Evolutionary conservation across 2,888 invertebrate species (phyloP).

Genomic region (Selenia dentaria): DNA sequence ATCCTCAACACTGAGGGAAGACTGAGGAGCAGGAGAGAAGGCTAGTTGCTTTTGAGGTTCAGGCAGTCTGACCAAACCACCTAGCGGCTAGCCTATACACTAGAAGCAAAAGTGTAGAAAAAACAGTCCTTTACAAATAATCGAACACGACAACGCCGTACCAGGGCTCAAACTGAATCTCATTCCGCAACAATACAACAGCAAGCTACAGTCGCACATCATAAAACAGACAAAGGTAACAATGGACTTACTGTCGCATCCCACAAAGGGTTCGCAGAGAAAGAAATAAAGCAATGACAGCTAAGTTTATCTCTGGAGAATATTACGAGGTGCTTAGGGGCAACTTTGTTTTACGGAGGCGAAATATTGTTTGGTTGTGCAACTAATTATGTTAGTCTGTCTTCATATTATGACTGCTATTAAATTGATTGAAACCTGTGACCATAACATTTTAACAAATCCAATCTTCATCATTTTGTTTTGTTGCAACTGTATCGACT

Average conservation of each 20-base stretch:
- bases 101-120: too few species aligned
- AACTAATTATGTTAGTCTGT: background rate
- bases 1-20: too few species aligned
- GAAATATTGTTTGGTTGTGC: constrained; percentile 5
- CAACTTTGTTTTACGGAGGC: constrained; percentile 27
- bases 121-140: too few species aligned
- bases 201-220: constrained; percentile 52
- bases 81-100: too few species aligned
- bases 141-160: constrained; percentile 11
- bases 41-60: too few species aligned
- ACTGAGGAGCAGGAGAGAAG: too few species aligned
- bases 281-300: constrained; percentile 30
- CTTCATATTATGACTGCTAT: too few species aligned
- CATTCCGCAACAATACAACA: constrained; percentile 38
- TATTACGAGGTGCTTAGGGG: constrained; percentile 28
- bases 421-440: too few species aligned
- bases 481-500: too few species aligned
- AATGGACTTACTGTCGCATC: constrained; percentile 41
- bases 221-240: constrained; percentile 63
- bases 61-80: too few species aligned
- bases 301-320: constrained; percentile 29
- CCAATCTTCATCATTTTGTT: too few species aligned
- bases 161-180: constrained; percentile 22
- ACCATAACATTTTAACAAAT: too few species aligned
- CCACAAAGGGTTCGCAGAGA: constrained; percentile 62